phyloP scores from a whole-genome alignment of 2,797 vertebrate species.

The Natrix natrix region DNA sequence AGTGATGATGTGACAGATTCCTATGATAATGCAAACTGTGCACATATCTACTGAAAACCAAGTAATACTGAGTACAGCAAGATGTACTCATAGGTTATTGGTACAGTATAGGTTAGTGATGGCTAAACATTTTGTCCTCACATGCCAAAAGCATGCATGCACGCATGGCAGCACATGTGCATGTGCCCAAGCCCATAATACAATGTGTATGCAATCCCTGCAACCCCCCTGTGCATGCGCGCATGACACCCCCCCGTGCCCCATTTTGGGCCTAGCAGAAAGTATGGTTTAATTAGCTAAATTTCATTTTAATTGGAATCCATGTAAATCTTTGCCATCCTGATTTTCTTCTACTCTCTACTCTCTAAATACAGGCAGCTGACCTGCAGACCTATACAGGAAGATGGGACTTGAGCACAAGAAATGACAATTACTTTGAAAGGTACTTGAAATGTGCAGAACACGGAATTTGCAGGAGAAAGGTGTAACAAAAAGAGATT shows the following conservation, averaged over 20 bases:
- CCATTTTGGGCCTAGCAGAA: background rate
- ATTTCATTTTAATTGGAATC: background rate
- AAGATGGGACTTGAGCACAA: background rate
- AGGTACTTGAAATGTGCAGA: background rate
- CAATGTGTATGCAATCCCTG: too few relatives aligned
- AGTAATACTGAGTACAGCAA: background rate
- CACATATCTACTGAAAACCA: background rate
- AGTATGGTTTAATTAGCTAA: background rate
- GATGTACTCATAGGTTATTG: background rate
- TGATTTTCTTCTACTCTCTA: background rate
- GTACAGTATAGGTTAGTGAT: background rate
- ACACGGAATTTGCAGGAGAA: background rate
- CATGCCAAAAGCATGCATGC: too few relatives aligned
- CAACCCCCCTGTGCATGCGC: too few relatives aligned
- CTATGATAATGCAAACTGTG: background rate
- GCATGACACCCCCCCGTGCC: too few relatives aligned
- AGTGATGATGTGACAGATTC: background rate
- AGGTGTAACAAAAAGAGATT: background rate
- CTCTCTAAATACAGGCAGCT: background rate
- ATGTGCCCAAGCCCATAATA: too few relatives aligned
- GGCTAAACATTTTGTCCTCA: too few relatives aligned
- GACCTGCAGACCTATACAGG: background rate
- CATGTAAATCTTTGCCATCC: background rate
- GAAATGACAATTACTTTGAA: background rate
- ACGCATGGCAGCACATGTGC: too few relatives aligned